Base-by-base conservation (phyloP, 2,797 vertebrate genomes). In the Potorous gilbertii region DNA sequence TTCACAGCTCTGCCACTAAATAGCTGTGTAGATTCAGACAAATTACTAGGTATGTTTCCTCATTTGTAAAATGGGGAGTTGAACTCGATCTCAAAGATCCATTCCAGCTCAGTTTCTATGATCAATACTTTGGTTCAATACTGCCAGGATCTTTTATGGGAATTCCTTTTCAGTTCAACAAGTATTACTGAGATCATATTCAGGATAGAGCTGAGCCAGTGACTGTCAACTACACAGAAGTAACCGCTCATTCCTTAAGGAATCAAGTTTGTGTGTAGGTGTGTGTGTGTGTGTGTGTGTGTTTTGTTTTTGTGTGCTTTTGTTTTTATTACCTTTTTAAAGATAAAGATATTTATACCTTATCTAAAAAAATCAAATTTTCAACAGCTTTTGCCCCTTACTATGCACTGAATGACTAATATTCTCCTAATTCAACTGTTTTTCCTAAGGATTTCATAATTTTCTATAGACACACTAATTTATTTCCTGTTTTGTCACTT, bases 81-180 rank as follows among this genome's bases (percentile, higher is more conserved):
- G 46, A 81, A 27, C 40, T 81, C 27, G 18, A 87, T 27, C 74
- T 50, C 40, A 27, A 18, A 46, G 13, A 12, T 55, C 29, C 24
- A 81, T 81, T 81, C 40, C 91, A 29, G 14, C 50, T 59, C 56
- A 59, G 1, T 92, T 93, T 66, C 54, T 81, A 4, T 93, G 54
- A 81, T 28, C 54, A 74, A 93, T 55, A 40, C 34, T 54, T 81
- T 40, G 34, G n/a, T 54, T 66, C 54, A 93, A 11, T 55, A 54
- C 54, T 12, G 46, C 92, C 34, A 55, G 52, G 74, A 2, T 81
- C 16, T 81, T 81, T 12, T 28, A 46, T 46, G 62, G 31, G n/a
- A 93, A 81, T 55, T 92, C 24, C 50, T 46, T 59, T 92, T 92
- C 50, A 92, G 24, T 62, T 62, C 57, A 59, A 59, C 46, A 92